phyloP scores from a whole-genome alignment of 2,113 vertebrate species.

The Prunella fulvescens region DNA sequence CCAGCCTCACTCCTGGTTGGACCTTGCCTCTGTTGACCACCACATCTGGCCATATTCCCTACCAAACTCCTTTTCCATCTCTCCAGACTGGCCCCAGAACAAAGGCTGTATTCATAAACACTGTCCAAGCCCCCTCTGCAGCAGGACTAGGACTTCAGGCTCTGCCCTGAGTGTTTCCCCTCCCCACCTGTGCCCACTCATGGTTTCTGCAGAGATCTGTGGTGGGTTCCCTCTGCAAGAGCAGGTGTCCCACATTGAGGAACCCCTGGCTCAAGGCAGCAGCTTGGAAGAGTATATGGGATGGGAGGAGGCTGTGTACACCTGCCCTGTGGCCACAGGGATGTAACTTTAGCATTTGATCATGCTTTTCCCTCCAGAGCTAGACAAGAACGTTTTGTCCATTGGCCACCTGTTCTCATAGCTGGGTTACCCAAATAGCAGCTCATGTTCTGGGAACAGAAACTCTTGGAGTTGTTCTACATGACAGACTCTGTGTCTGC shows the following conservation, averaged over 20 bases:
- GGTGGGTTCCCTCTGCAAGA: background rate
- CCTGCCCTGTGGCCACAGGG: background rate
- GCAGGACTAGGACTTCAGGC: background rate
- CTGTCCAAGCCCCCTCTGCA: background rate
- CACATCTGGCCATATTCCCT: background rate
- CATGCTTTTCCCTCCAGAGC: background rate
- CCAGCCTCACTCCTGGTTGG: background rate
- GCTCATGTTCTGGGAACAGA: background rate
- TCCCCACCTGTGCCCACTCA: rapidly evolving
- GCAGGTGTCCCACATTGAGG: background rate
- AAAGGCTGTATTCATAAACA: background rate
- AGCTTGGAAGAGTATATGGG: background rate
- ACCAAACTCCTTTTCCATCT: background rate
- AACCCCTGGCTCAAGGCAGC: background rate
- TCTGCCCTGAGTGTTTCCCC: background rate
- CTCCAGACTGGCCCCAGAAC: background rate
- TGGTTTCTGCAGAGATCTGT: background rate
- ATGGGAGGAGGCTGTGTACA: background rate
- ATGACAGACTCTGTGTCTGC: background rate
- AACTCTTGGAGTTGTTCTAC: background rate
- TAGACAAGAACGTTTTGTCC: background rate
- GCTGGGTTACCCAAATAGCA: background rate
- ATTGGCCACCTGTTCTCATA: slow-evolving; percentile 3
- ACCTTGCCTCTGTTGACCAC: background rate
- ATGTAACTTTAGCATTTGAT: background rate